Evolutionary conservation across 2,797 vertebrate species (phyloP).

Genomic region (Ataeniobius toweri): DNA sequence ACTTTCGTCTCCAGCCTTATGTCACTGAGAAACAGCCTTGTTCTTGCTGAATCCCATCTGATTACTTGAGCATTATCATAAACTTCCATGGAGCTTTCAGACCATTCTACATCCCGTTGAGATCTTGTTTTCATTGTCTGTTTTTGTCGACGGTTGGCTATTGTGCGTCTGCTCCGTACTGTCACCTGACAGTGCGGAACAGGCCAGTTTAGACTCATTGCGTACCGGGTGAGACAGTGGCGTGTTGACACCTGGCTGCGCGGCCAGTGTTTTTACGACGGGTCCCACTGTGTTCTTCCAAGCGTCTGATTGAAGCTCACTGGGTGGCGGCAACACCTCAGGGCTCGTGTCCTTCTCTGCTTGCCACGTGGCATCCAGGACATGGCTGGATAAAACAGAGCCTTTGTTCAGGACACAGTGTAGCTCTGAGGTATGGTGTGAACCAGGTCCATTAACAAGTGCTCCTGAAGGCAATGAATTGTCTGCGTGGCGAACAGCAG

Average conservation of each 20-base stretch:
- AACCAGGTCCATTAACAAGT: slow-evolving; percentile 98
- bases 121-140: slow-evolving; percentile 79
- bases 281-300: slow-evolving; percentile 89
- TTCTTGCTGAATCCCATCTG: slow-evolving; percentile 87
- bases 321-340: slow-evolving; percentile 84
- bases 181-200: slow-evolving; percentile 81
- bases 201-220: slow-evolving; percentile 84
- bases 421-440: slow-evolving; percentile 92
- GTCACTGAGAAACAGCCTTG: slow-evolving; percentile 80
- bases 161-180: slow-evolving; percentile 86
- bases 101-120: slow-evolving; percentile 78
- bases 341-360: slow-evolving; percentile 84
- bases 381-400: slow-evolving; percentile 85
- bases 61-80: slow-evolving; percentile 75
- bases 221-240: slow-evolving; percentile 87
- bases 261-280: slow-evolving; percentile 88
- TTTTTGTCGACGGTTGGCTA: slow-evolving; percentile 82
- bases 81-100: slow-evolving; percentile 86
- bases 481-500: slow-evolving; percentile 89
- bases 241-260: slow-evolving; percentile 87
- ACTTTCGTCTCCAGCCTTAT: slow-evolving; percentile 72
- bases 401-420: slow-evolving; percentile 91
- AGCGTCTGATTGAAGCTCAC: slow-evolving; percentile 90
- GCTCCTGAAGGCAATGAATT: slow-evolving; percentile 90
- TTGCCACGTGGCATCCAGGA: slow-evolving; percentile 84